Evolutionary conservation across 2,113 vertebrate genomes (phyloP).

Genomic region (Sinocyclocheilus anophthalmus): DNA sequence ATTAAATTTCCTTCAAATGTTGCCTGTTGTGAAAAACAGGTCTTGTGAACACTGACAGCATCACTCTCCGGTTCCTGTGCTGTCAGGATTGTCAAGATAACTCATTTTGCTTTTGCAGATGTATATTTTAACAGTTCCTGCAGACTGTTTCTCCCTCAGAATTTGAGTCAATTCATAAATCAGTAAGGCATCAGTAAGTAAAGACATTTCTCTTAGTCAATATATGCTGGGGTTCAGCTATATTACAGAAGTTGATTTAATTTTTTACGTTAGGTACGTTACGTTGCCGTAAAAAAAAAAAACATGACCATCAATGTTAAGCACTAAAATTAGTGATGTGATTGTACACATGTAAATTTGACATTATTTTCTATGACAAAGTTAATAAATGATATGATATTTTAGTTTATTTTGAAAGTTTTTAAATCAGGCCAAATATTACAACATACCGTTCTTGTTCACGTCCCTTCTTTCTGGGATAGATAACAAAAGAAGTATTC

Average conservation of each 20-base stretch:
- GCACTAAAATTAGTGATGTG: too few species aligned
- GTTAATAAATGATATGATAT: too few species aligned
- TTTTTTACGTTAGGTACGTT: neutral
- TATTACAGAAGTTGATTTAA: neutral
- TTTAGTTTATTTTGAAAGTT: too few species aligned
- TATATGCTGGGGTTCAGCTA: neutral
- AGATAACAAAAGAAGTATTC: too few species aligned
- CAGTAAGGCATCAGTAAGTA: neutral
- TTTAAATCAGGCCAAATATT: too few species aligned
- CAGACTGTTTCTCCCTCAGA: neutral
- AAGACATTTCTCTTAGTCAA: neutral
- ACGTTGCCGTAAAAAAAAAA: too few species aligned
- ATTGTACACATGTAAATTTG: too few species aligned
- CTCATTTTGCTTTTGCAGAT: neutral
- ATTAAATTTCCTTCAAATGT: neutral
- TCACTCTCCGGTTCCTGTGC: neutral
- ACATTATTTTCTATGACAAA: too few species aligned
- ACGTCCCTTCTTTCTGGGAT: too few species aligned
- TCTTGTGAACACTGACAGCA: neutral
- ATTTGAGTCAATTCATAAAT: constrained; percentile 9
- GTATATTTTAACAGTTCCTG: constrained; percentile 26
- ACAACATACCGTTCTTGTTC: too few species aligned
- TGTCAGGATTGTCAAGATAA: constrained; percentile 18
- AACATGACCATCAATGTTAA: too few species aligned
- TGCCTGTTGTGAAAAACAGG: neutral